Evolutionary conservation across 1,140 invertebrate genomes (phyloP), one percentile per base, ranked within the genome.

Genomic region (Hyles euphorbiae): DNA sequence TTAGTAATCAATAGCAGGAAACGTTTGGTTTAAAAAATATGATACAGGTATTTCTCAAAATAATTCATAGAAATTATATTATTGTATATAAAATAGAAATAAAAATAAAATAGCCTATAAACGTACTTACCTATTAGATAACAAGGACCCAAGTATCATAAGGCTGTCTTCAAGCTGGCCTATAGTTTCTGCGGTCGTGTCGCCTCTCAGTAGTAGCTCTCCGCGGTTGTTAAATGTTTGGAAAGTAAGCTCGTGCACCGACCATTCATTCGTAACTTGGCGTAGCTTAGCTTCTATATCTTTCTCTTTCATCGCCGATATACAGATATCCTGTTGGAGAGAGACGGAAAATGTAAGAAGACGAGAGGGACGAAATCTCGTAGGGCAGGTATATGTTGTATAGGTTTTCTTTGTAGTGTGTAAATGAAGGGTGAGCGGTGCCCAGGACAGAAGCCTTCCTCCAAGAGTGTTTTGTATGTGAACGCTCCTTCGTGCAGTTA

Each of bases 241-340:
- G 81, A 99, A 99, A 0, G 96, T 97, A 45, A 99, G 90, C 76
- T 98, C 96, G 71, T 98, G 95, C 0, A 95, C 93, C 0, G 95
- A 95, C 98, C 98, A 99, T 83, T 99, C 97, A 73, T 96, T 97
- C 3, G 97, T 98, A 0, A 99, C 97, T 87, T 96, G 95, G 58
- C 97, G 92, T 11, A 99, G 83, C 84, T 99, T 99, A 0, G 96
- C 97, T 90, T 99, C 98, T 67, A 99, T 99, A 77, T 99, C 98
- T 74, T 98, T 96, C 82, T 99, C 98, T 90, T 99, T 99, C 93
- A 98, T 96, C 0, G 98, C 97, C 36, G 97, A 98, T 81, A 99
- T 98, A 85, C 98, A 99, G 75, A 99, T 98, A 80, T 99, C 98
- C 92, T 94, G 73, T 3, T 83, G 67, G 32, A 48, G 44, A 34